A percentile compares a stretch with the other conserved stretches of the same genome.
Evolutionary conservation across 1,140 invertebrate species (phyloP).

Genomic region (Panagrolaimus sp.): DNA sequence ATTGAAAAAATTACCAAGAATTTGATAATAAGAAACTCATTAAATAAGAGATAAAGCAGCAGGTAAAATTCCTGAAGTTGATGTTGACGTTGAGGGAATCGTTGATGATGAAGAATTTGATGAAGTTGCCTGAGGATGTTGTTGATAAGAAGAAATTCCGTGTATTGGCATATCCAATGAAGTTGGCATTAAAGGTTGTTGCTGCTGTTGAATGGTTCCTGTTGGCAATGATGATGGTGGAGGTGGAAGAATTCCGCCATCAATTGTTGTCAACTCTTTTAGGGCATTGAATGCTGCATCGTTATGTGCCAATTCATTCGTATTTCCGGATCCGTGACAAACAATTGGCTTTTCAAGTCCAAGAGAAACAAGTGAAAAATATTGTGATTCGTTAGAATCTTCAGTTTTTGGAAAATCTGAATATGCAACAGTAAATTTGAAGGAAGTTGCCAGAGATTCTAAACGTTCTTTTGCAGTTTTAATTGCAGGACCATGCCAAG

Average conservation of each 20-base stretch:
- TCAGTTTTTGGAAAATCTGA: conserved; percentile 83
- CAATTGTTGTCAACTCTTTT: conserved; percentile 20
- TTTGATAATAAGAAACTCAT: too few relatives aligned
- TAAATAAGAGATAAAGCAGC: too few relatives aligned
- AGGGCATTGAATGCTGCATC: conserved; percentile 47
- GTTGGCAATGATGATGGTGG: neutral
- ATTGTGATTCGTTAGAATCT: conserved; percentile 77
- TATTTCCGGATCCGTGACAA: conserved; percentile 80
- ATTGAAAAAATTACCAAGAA: too few relatives aligned
- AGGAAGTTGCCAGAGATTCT: conserved; percentile 74
- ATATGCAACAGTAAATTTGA: conserved; percentile 81
- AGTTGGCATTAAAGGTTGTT: neutral
- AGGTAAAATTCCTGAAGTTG: conserved; percentile 79
- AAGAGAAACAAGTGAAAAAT: conserved; percentile 81
- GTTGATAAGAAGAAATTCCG: neutral
- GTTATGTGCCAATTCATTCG: conserved; percentile 79
- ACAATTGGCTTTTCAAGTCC: conserved; percentile 84
- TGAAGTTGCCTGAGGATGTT: neutral
- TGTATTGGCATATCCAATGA: neutral
- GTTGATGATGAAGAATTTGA: neutral
- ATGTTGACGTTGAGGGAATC: conserved; percentile 65
- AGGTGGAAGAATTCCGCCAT: too few relatives aligned
- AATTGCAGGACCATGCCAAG: conserved; percentile 28
- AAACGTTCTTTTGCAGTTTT: conserved; percentile 77
- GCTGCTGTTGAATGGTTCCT: too few relatives aligned